Conservation (phyloP, 2,797 vertebrate species). For the Myiothlypis chrysogaster region DNA sequence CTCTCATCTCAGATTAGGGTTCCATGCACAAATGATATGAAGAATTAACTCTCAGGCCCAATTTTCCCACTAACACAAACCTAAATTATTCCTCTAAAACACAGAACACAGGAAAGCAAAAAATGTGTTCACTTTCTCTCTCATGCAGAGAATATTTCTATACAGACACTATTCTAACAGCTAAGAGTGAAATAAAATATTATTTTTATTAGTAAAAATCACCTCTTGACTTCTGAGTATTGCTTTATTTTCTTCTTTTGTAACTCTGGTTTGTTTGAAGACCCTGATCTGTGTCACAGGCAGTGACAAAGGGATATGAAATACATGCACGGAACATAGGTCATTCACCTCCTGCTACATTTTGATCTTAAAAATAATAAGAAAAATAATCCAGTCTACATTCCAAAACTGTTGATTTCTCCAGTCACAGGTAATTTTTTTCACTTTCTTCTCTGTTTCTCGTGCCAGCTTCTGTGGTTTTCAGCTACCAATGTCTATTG, state of each 20-base stretch:
- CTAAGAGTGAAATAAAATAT: background rate
- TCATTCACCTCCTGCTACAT: background rate
- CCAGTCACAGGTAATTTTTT: background rate
- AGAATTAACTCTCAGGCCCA: background rate
- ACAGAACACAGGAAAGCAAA: background rate
- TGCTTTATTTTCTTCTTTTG: background rate
- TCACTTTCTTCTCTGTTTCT: background rate
- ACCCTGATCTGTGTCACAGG: background rate
- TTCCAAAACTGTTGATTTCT: background rate
- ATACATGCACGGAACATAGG: background rate
- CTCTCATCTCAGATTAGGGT: background rate
- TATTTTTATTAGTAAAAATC: background rate
- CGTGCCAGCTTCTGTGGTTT: background rate
- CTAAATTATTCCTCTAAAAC: background rate
- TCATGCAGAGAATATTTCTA: background rate
- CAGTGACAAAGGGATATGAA: background rate
- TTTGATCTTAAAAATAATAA: background rate
- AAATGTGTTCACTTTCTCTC: background rate
- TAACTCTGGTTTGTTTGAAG: background rate
- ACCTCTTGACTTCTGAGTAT: background rate
- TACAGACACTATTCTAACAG: background rate
- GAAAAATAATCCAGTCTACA: too few species aligned
- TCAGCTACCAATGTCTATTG: background rate
- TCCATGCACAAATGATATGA: background rate
- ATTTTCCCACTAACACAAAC: background rate